Evolutionary conservation across 2,888 invertebrate species (phyloP).

Genomic region (Drosophila colorata): DNA sequence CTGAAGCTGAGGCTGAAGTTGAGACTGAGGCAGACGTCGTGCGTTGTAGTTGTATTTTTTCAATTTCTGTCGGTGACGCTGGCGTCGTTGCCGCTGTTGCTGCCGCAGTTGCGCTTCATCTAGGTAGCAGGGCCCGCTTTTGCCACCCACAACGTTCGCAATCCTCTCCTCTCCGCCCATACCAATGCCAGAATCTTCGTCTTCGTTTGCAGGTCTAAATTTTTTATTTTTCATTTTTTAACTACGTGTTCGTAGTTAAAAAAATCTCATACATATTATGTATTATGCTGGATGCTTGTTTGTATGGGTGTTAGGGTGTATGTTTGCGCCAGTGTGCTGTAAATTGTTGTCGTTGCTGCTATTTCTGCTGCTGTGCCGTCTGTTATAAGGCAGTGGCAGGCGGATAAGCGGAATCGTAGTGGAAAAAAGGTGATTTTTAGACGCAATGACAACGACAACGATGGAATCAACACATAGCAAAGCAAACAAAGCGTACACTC

Average conservation of each 20-base stretch:
- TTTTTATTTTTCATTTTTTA: slow-evolving; percentile 71
- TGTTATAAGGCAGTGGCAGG: slow-evolving; percentile 21
- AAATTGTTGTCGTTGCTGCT: slow-evolving; percentile 32
- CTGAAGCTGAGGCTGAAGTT: slow-evolving; percentile 8
- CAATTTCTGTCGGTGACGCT: slow-evolving; percentile 42
- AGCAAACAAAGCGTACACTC: slow-evolving; percentile 37
- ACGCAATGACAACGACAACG: slow-evolving; percentile 58
- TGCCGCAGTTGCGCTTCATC: slow-evolving; percentile 37
- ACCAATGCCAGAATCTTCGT: slow-evolving; percentile 42
- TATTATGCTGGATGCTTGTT: slow-evolving; percentile 60
- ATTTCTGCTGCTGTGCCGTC: slow-evolving; percentile 19
- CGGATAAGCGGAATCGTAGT: slow-evolving; percentile 68
- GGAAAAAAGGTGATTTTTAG: slow-evolving; percentile 68
- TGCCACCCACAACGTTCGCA: neutral
- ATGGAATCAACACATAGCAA: slow-evolving; percentile 41
- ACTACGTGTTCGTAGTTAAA: slow-evolving; percentile 78
- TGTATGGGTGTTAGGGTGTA: slow-evolving; percentile 13
- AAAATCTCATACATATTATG: slow-evolving; percentile 66
- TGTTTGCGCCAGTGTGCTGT: slow-evolving; percentile 18
- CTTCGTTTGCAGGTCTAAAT: slow-evolving; percentile 65
- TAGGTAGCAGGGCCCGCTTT: slow-evolving; percentile 26
- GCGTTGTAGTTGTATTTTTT: slow-evolving; percentile 50
- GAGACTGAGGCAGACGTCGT: slow-evolving; percentile 23
- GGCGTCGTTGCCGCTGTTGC: slow-evolving; percentile 32
- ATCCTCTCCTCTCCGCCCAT: neutral